Evolutionary conservation across 2,113 vertebrate species (phyloP).

Genomic region (Camelus bactrianus): DNA sequence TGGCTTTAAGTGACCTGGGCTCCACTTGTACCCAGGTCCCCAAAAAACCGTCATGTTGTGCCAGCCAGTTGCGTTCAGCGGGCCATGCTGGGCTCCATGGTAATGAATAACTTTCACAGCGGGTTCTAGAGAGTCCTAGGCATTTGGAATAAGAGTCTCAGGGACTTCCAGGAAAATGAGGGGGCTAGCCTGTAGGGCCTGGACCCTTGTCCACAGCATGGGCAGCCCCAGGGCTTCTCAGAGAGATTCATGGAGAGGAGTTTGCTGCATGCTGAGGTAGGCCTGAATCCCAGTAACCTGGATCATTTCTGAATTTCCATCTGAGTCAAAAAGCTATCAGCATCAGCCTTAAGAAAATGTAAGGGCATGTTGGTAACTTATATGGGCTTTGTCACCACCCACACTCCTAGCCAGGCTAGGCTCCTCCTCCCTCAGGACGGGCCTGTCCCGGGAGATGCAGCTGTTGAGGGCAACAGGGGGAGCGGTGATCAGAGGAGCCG

Average conservation of each 20-base stretch:
- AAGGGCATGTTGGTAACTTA: background rate
- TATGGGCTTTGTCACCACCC: background rate
- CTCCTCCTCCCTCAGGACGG: background rate
- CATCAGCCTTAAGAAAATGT: background rate
- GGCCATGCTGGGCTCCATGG: background rate
- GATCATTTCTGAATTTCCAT: background rate
- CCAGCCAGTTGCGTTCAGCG: background rate
- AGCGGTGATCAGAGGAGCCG: background rate
- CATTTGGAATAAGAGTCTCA: background rate
- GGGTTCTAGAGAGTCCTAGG: background rate
- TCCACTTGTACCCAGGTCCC: background rate
- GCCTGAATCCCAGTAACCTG: no score
- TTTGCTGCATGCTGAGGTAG: background rate
- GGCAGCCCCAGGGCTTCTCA: background rate
- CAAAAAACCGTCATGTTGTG: background rate
- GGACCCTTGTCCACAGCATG: background rate
- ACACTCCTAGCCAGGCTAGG: background rate
- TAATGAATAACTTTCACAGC: background rate
- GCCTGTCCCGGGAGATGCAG: rapidly evolving
- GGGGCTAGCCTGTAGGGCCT: background rate
- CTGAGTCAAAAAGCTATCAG: background rate
- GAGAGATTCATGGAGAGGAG: background rate
- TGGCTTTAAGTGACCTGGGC: background rate
- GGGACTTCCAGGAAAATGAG: background rate
- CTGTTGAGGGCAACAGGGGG: background rate